Percentiles rank a stretch among this genome's conserved stretches.
Evolutionary conservation across 1,140 invertebrate species (phyloP).

Genomic region (Eumaeus atala): DNA sequence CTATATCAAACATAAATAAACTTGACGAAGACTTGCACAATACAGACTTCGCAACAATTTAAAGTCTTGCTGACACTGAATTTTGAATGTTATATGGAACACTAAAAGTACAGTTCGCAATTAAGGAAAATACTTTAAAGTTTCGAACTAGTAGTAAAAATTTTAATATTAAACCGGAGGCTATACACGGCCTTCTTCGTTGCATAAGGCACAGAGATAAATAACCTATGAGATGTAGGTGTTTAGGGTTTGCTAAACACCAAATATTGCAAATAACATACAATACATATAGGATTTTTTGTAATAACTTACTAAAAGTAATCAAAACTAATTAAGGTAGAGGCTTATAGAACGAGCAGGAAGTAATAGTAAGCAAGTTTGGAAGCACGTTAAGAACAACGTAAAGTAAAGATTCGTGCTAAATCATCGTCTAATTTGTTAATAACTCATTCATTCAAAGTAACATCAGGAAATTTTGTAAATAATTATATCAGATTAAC

Average conservation of each 20-base stretch:
- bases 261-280: neutral
- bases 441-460: neutral
- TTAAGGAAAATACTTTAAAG: neutral
- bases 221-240: neutral
- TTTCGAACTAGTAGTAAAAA: constrained; percentile 3
- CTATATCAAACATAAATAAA: too few relatives aligned
- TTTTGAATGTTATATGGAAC: constrained; percentile 6
- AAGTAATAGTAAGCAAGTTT: neutral
- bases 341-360: neutral
- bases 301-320: neutral
- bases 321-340: neutral
- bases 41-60: neutral
- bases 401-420: neutral
- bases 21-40: constrained; percentile 1
- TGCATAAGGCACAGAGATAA: neutral
- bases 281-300: neutral
- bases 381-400: neutral
- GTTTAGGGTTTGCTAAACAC: too few relatives aligned
- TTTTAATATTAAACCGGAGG: neutral
- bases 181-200: too few relatives aligned
- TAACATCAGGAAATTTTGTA: neutral
- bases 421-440: neutral
- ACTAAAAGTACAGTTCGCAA: neutral
- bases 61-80: neutral
- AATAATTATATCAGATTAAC: neutral